These are phyloP conservation scores for Drosophila fuyamai DNA, from an alignment of 1,140 invertebrate species.

Conservation along the genomic window DNA sequence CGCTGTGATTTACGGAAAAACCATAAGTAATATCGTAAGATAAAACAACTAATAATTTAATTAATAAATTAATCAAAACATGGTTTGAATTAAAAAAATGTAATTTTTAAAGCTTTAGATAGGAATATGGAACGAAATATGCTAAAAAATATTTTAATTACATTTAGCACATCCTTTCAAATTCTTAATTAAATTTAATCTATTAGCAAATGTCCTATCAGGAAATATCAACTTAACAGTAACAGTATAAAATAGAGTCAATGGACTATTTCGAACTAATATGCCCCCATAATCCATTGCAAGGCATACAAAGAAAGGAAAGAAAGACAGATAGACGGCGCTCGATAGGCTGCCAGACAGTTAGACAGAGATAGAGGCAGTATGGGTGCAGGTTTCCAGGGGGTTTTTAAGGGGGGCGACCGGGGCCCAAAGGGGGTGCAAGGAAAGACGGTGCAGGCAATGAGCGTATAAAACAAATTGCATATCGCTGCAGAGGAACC, in stretches of 20 bases:
- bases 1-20: not conserved
- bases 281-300: conserved; percentile 5
- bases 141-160: too few species aligned
- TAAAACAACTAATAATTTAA: too few species aligned
- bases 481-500: conserved; percentile 58
- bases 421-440: not conserved
- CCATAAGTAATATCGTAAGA: too few species aligned
- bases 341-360: conserved; percentile 36
- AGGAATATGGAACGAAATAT: too few species aligned
- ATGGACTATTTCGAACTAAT: conserved; percentile 1
- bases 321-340: conserved; percentile 32
- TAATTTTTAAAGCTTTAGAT: too few species aligned
- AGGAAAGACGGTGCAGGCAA: conserved; percentile 43
- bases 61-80: too few species aligned
- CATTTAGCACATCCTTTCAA: too few species aligned
- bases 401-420: not conserved
- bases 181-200: too few species aligned
- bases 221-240: too few species aligned
- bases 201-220: too few species aligned
- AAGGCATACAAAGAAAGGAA: conserved; percentile 31
- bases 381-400: conserved; percentile 16
- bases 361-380: conserved; percentile 6
- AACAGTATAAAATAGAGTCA: too few species aligned
- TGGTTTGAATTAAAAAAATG: too few species aligned
- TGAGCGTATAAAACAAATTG: conserved; percentile 77